Conservation (phyloP, 2,888 invertebrate genomes). For the Cheilosia vernalis region DNA sequence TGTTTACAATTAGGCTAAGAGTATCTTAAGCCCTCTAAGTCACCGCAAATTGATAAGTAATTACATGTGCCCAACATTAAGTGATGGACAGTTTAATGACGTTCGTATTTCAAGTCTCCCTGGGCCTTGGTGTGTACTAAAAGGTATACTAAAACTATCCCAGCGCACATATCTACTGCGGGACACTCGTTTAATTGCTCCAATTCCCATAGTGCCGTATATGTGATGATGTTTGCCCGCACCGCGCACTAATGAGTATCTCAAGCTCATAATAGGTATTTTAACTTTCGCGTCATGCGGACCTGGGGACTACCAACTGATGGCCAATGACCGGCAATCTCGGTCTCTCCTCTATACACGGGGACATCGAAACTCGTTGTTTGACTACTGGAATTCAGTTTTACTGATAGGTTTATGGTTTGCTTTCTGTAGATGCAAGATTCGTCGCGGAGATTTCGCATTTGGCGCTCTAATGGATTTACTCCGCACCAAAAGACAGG, state of each 20-base stretch:
- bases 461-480: constrained; percentile 45
- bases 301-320: constrained; percentile 36
- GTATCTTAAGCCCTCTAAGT: constrained; percentile 19
- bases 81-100: constrained; percentile 54
- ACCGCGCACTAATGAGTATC: constrained; percentile 46
- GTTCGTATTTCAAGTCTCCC: neutral
- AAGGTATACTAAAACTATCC: constrained; percentile 28
- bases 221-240: constrained; percentile 14
- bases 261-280: constrained; percentile 16
- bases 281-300: constrained; percentile 9
- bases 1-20: constrained; percentile 38
- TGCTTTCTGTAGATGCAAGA: constrained; percentile 23
- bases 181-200: constrained; percentile 66
- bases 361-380: constrained; percentile 29
- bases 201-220: constrained; percentile 66
- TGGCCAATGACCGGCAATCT: constrained; percentile 73
- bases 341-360: constrained; percentile 20
- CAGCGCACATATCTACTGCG: constrained; percentile 1
- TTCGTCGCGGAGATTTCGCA: constrained; percentile 57
- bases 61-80: constrained; percentile 43
- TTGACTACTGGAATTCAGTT: constrained; percentile 72
- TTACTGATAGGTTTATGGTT: constrained; percentile 49
- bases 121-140: constrained; percentile 15
- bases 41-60: constrained; percentile 70
- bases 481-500: constrained; percentile 7